Evolutionary conservation across 2,888 invertebrate species (phyloP), one percentile per base, ranked within the genome.

Genomic region (Abscondita cerata): DNA sequence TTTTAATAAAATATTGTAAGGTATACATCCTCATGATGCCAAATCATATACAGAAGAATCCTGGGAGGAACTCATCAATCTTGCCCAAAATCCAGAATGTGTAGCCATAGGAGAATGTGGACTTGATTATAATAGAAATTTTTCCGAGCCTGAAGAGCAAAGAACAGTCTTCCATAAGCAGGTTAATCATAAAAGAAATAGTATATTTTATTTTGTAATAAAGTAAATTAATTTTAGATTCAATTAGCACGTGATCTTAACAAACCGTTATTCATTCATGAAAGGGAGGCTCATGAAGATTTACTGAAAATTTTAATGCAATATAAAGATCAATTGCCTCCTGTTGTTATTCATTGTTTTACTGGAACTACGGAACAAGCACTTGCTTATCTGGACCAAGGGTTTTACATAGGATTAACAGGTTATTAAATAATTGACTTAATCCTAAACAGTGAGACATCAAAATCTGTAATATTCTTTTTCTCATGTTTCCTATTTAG

Each of bases 41-140:
- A 95, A 95, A 81, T 92, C 93, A 1, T 89, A 89, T 82, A 84
- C 87, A 47, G 89, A 89, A 65, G 89, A 89, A 72, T 86, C 86
- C 59, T 96, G 95, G 95, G 84, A 87, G 40, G 92, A 93, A 75
- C 82, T 95, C 59, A 85, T 86, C 73, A 86, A 86, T 67, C 87
- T 93, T 68, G 92, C 93, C 13, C 83, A 84, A 52, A 93, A 93
- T 75, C 89, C 89, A 1, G 95, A 96, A 82, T 96, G 96, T 80
- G 96, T 96, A 25, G 96, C 96, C 1, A 86, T 96, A 38, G 96
- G 96, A 15, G 96, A 96, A 80, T 96, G 96, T 80, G 96, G 96
- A 33, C 85, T 97, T 68, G 96, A 97, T 83, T 96, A 93, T 80
- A 95, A 92, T 80, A 89, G 95, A 76, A 95, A 96, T 80, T 96